These are phyloP conservation scores for Malacosoma neustria DNA, from an alignment of 2,888 invertebrate genomes.

Conservation along the genomic window DNA sequence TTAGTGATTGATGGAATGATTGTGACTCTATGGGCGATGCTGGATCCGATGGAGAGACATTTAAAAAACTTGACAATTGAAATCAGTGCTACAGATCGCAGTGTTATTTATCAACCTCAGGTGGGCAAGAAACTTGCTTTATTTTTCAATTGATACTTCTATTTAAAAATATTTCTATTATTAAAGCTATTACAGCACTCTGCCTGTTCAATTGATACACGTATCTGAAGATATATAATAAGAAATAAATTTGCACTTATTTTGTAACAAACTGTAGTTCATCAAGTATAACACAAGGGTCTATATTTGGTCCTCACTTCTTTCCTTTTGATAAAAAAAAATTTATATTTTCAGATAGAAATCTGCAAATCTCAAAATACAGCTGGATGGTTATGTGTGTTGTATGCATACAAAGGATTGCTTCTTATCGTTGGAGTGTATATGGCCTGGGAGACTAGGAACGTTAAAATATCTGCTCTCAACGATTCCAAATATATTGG, in stretches of 20 bases:
- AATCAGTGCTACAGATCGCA: slow-evolving; percentile 83
- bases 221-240: too few species aligned
- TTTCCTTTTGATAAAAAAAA: too few species aligned
- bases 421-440: slow-evolving; percentile 92
- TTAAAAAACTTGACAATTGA: slow-evolving; percentile 88
- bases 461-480: slow-evolving; percentile 92
- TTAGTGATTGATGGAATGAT: slow-evolving; percentile 88
- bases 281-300: too few species aligned
- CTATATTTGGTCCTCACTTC: too few species aligned
- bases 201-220: too few species aligned
- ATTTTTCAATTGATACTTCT: too few species aligned
- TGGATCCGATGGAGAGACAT: slow-evolving; percentile 92
- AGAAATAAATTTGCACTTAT: too few species aligned
- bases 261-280: too few species aligned
- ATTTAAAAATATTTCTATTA: too few species aligned
- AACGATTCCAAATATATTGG: slow-evolving; percentile 95
- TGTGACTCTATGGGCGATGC: slow-evolving; percentile 86
- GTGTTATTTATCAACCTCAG: slow-evolving; percentile 90
- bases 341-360: slow-evolving; percentile 92
- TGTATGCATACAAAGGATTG: slow-evolving; percentile 93
- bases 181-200: too few species aligned
- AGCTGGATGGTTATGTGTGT: slow-evolving; percentile 90
- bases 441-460: slow-evolving; percentile 97
- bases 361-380: slow-evolving; percentile 91
- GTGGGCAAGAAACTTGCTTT: too few species aligned